These are phyloP conservation scores for Rhyzopertha dominica DNA, from an alignment of 1,140 invertebrate species.

Conservation along the genomic window DNA sequence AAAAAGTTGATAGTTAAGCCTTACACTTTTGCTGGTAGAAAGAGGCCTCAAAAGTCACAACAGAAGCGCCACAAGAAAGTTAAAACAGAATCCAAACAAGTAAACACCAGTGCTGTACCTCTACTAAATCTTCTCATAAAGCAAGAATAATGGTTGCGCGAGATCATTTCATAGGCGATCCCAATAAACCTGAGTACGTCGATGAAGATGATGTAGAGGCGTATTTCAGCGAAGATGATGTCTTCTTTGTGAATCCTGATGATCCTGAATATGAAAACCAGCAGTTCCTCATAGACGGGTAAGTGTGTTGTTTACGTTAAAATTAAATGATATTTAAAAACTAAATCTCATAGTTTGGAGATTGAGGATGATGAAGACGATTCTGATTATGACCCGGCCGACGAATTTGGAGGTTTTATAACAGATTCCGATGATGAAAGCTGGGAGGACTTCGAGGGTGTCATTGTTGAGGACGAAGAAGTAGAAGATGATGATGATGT, in stretches of 20 bases:
- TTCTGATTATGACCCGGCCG: background rate
- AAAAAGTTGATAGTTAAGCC: conserved; percentile 10
- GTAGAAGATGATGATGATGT: too few species aligned
- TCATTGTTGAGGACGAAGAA: too few species aligned
- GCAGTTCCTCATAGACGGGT: too few species aligned
- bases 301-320: too few species aligned
- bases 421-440: conserved; percentile 1
- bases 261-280: too few species aligned
- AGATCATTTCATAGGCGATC: conserved; percentile 8
- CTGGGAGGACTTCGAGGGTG: background rate
- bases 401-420: conserved; percentile 5
- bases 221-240: conserved; percentile 4
- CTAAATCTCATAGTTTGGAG: too few species aligned
- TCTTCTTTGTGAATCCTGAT: background rate
- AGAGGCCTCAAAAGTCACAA: background rate
- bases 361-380: too few species aligned
- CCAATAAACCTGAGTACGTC: conserved; percentile 5
- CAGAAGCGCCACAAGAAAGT: background rate
- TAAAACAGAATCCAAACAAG: background rate
- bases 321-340: too few species aligned
- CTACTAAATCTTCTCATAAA: background rate
- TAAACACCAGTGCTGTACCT: background rate
- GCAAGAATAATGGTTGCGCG: background rate
- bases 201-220: conserved; percentile 9
- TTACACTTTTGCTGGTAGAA: conserved; percentile 2